These are phyloP conservation scores for Macropis europaea DNA, from an alignment of 2,888 invertebrate species.

Conservation along the genomic window DNA sequence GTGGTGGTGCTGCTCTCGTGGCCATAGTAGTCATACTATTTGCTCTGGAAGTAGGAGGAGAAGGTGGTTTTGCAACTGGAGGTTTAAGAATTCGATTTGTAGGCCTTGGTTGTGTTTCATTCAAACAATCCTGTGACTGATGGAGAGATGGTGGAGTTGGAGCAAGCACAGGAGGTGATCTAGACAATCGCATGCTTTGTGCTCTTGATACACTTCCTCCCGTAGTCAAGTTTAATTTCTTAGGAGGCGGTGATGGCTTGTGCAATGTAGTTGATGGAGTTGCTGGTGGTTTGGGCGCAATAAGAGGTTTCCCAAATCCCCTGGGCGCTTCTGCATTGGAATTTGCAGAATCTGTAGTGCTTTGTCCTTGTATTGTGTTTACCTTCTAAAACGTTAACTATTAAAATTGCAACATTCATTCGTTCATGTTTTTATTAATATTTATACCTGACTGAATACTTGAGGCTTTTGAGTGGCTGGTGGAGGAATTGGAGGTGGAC, in stretches of 20 bases:
- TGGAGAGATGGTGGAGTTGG: slow-evolving; percentile 81
- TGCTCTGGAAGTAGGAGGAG: slow-evolving; percentile 79
- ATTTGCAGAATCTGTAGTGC: slow-evolving; percentile 82
- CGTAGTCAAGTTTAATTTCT: slow-evolving; percentile 81
- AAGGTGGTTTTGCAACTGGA: slow-evolving; percentile 83
- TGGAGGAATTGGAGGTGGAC: slow-evolving; percentile 91
- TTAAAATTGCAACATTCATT: not conserved
- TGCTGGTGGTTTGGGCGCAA: slow-evolving; percentile 91
- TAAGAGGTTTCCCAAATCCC: slow-evolving; percentile 86
- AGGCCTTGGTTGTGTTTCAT: slow-evolving; percentile 77
- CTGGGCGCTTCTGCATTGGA: slow-evolving; percentile 75
- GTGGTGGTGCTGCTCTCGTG: slow-evolving; percentile 75
- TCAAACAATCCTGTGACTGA: slow-evolving; percentile 81
- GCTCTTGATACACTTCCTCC: slow-evolving; percentile 84
- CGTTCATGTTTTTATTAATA: not conserved
- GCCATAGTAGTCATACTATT: slow-evolving; percentile 21
- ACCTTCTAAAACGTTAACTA: slow-evolving; percentile 19
- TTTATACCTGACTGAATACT: slow-evolving; percentile 80
- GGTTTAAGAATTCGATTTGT: slow-evolving; percentile 81
- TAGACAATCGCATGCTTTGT: slow-evolving; percentile 92
- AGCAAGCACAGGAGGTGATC: slow-evolving; percentile 84
- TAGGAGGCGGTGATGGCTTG: slow-evolving; percentile 83
- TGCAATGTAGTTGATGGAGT: slow-evolving; percentile 70
- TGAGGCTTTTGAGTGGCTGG: slow-evolving; percentile 84
- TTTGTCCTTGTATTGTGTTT: slow-evolving; percentile 72